Evolutionary conservation across 2,113 vertebrate genomes (phyloP).

Genomic region (Dasyprocta punctata): DNA sequence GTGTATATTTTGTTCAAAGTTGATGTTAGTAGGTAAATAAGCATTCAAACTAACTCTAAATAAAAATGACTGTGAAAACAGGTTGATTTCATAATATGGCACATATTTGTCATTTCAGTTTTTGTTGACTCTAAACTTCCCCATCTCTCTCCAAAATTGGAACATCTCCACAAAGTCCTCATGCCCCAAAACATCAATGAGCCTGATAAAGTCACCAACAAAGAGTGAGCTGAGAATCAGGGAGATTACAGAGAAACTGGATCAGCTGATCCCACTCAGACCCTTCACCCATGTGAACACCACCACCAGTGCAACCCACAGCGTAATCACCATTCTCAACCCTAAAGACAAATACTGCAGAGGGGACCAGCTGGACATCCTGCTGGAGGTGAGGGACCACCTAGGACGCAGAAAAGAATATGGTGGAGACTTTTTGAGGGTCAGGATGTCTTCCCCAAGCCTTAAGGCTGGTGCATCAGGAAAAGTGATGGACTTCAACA

Average conservation of each 20-base stretch:
- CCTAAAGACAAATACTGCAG: constrained; percentile 42
- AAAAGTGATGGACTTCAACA: constrained; percentile 30
- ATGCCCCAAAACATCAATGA: not conserved
- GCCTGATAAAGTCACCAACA: not conserved
- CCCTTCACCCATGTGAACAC: not conserved
- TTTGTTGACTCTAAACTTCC: not conserved
- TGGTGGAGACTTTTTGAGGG: constrained; percentile 44
- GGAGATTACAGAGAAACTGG: not conserved
- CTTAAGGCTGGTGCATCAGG: constrained; percentile 7
- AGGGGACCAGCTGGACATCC: constrained; percentile 63
- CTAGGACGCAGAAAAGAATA: constrained; percentile 58
- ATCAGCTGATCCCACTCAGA: not conserved
- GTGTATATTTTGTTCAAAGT: not conserved
- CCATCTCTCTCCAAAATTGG: not conserved
- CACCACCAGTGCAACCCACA: not conserved
- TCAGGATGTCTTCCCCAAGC: not conserved
- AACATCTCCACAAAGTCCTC: not conserved
- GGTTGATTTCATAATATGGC: not conserved
- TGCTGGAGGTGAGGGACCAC: constrained; percentile 51
- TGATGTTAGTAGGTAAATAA: not conserved
- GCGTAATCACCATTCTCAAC: constrained; percentile 22
- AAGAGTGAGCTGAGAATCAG: constrained; percentile 37
- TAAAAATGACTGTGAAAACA: not conserved
- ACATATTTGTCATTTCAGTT: constrained; percentile 47
- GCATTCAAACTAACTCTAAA: not conserved